Base-by-base conservation (phyloP, 2,797 vertebrate species). In the Delichon dasypus region DNA sequence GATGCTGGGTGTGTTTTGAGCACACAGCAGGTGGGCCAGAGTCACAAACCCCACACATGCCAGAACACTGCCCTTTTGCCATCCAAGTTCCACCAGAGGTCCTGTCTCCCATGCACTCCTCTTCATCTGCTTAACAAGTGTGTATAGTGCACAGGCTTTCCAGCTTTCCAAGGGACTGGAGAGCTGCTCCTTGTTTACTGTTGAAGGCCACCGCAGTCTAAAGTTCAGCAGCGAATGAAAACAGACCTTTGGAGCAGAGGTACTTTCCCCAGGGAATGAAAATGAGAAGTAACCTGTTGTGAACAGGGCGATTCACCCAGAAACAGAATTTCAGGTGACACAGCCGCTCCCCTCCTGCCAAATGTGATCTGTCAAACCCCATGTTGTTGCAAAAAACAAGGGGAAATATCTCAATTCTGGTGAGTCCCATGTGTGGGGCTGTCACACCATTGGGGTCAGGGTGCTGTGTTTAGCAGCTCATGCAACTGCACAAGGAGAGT, bases 171-270 rank as follows among this genome's bases (percentile, higher is more conserved):
- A 57, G 34, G 38, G 45, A 82, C 32, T 5, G 29, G 22, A 93
- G 50, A 83, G 50, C 65, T 58, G 47, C 27, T 85, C 5, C 1
- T 26, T 95, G 86, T 88, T 95, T 90, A 72, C 82, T 80, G 1
- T 13, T 1, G 1, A 77, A 68, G 44, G 72, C 74, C 9, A 16
- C 47, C 1, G 2, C 45, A 36, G 96, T 92, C 90, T 89, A 94
- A 95, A 95, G 94, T 88, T 95, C 92, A 94, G 34, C 65, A 65
- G 78, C 3, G 25, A 90, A 77, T 20, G 45, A 94, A 73, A 87
- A 92, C 84, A 92, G 90, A 93, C 92, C 92, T 96, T 96, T 93
- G 93, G 90, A 94, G 55, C 80, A 66, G 47, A 84, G 51, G 4
- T 60, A 51, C 74, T 79, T 68, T 78, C 88, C 68, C 23, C 25